A percentile compares a stretch with the other conserved stretches of the same genome.
Evolutionary conservation across 2,113 vertebrate genomes (phyloP).

Genomic region (Amphilophus citrinellus): DNA sequence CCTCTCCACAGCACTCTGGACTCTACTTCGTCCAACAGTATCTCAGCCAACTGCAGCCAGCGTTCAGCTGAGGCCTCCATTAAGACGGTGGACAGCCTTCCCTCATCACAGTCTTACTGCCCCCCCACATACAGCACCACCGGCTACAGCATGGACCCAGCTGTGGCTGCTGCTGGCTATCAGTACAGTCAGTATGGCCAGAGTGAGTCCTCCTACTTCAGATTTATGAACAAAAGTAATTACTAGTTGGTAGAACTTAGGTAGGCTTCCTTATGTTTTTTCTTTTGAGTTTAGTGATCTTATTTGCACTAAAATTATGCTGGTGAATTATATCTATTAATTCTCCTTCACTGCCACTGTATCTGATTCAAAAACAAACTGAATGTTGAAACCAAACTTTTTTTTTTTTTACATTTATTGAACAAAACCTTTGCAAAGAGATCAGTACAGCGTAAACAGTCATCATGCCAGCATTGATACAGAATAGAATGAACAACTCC

Average conservation of each 20-base stretch:
- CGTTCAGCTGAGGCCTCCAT: slow-evolving; percentile 86
- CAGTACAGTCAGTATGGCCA: slow-evolving; percentile 96
- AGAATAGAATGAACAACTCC: not conserved
- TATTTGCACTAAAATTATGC: not conserved
- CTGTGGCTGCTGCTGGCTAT: slow-evolving; percentile 89
- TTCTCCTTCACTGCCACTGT: not conserved
- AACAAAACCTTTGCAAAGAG: not conserved
- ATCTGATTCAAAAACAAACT: not conserved
- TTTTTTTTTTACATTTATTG: not conserved
- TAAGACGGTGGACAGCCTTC: slow-evolving; percentile 91
- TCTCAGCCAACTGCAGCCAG: slow-evolving; percentile 96
- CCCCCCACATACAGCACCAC: slow-evolving; percentile 95
- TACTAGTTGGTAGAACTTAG: not conserved
- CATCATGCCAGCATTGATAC: not conserved
- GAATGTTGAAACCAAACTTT: not conserved
- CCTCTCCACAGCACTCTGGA: slow-evolving; percentile 92
- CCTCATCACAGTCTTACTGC: slow-evolving; percentile 96
- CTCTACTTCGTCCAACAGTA: slow-evolving; percentile 82
- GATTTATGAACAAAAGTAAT: not conserved
- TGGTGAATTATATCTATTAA: not conserved
- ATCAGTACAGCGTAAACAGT: not conserved
- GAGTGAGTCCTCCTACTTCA: slow-evolving; percentile 85
- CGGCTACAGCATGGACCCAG: slow-evolving; percentile 95
- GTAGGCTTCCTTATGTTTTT: not conserved
- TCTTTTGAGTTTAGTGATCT: not conserved